A percentile compares a stretch with the other conserved stretches of the same genome.
These are phyloP conservation scores for Smittia aterrima DNA, from an alignment of 2,888 invertebrate genomes.

Conservation along the genomic window DNA sequence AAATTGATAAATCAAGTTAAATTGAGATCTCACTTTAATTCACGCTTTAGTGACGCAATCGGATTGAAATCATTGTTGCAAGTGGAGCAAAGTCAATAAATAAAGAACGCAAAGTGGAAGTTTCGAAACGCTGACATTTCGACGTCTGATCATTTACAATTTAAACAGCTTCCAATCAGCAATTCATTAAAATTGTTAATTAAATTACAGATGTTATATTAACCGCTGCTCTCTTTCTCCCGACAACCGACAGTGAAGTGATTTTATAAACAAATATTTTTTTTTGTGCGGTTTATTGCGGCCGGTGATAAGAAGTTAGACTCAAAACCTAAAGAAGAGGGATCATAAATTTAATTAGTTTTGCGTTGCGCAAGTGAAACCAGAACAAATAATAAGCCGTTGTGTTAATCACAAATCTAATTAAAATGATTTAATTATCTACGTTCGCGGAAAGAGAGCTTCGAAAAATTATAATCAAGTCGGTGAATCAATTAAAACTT, in stretches of 20 bases:
- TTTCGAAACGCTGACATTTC: conserved; percentile 24
- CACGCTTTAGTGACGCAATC: neutral
- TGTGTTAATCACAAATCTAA: conserved; percentile 1
- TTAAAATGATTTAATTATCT: conserved; percentile 8
- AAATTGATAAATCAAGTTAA: neutral
- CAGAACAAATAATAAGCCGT: neutral
- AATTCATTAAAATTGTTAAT: conserved; percentile 39
- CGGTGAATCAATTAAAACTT: neutral
- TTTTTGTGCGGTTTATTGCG: neutral
- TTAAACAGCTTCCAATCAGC: conserved; percentile 18
- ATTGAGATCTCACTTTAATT: conserved; percentile 1
- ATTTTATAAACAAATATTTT: conserved; percentile 26
- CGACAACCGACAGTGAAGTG: conserved; percentile 32
- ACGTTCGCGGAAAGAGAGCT: neutral
- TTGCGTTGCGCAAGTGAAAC: neutral
- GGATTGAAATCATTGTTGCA: neutral
- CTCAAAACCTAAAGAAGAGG: neutral
- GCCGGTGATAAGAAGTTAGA: conserved; percentile 18
- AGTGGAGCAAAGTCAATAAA: conserved; percentile 14
- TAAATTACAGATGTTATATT: conserved; percentile 25
- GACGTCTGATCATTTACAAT: conserved; percentile 16
- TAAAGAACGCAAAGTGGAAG: neutral
- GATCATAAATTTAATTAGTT: conserved; percentile 21
- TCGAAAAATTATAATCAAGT: conserved; percentile 9
- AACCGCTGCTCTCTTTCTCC: neutral